Base-by-base conservation (phyloP, 2,888 invertebrate genomes). In the Erannis defoliaria region DNA sequence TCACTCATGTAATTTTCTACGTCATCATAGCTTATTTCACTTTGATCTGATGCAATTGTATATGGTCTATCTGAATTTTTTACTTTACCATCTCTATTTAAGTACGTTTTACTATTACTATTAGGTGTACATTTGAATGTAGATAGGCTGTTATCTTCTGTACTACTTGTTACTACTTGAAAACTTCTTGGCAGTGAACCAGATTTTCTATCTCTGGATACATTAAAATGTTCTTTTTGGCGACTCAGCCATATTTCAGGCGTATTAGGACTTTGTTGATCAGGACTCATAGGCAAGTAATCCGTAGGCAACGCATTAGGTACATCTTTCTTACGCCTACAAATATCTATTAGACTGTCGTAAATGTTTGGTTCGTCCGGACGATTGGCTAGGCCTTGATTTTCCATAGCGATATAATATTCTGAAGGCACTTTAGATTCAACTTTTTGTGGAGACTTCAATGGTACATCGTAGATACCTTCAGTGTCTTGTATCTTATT, bases 101-200 rank as follows among this genome's bases (percentile, higher is more conserved):
- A 76, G 73, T 94, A 94, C 1, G 91, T 90, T 73, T 93, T 93
- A 58, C 87, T 90, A 62, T 85, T 92, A 64, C 85, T 79, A 76
- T 86, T 88, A 62, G 89, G 86, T 81, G 89, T 88, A 80, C 83
- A 88, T 87, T 90, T 90, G 78, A 88, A 88, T 14, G 88, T 83
- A 49, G 78, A 89, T 56, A 85, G 78, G 65, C 86, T 86, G 48
- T 74, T 85, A 23, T 93, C 93, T 37, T 94, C 93, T 69, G 89
- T 93, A 54, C 91, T 93, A 71, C 93, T 94, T 2, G 94, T 93
- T 42, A 93, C 89, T 26, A 95, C 93, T 85, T 96, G 96, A 74
- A 97, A 97, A 74, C 96, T 96, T 72, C 97, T 93, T 0, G 97
- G 97, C 55, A 97, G 82, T 0, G 97, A 97, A 19, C 96, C 97